phyloP scores from a whole-genome alignment of 2,797 vertebrate species.

The Anomalospiza imberbis region DNA sequence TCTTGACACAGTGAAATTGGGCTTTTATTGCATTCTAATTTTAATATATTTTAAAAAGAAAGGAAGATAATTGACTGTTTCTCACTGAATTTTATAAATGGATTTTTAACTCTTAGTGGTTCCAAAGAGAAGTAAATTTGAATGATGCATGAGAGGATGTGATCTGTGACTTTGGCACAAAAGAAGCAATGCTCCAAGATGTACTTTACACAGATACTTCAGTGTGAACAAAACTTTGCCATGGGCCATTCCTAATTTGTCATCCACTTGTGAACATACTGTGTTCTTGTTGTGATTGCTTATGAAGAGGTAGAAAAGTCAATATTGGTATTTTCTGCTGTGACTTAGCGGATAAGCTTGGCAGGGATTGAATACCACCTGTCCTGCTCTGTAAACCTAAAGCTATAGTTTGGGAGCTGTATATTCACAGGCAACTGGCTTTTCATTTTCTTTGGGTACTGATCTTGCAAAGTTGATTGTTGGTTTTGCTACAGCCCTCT shows the following conservation, averaged over 20 bases:
- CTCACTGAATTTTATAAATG: constrained; percentile 8
- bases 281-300: neutral
- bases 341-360: neutral
- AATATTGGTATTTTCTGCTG: neutral
- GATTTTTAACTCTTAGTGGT: neutral
- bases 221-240: neutral
- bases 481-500: neutral
- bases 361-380: neutral
- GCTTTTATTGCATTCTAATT: constrained; percentile 3
- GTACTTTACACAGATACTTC: neutral
- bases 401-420: neutral
- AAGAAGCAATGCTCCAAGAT: neutral
- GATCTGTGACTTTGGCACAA: neutral
- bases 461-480: neutral
- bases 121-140: neutral
- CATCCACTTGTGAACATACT: neutral
- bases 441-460: neutral
- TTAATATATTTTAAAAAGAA: constrained; percentile 39
- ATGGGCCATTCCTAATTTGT: neutral
- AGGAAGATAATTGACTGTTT: constrained; percentile 10
- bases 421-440: neutral
- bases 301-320: neutral
- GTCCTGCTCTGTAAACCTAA: neutral
- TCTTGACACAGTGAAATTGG: constrained; percentile 18
- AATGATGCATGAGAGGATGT: neutral